A percentile compares a stretch with the other conserved stretches of the same genome.
Evolutionary conservation across 2,113 vertebrate species (phyloP).

Genomic region (Meleagris gallopavo): DNA sequence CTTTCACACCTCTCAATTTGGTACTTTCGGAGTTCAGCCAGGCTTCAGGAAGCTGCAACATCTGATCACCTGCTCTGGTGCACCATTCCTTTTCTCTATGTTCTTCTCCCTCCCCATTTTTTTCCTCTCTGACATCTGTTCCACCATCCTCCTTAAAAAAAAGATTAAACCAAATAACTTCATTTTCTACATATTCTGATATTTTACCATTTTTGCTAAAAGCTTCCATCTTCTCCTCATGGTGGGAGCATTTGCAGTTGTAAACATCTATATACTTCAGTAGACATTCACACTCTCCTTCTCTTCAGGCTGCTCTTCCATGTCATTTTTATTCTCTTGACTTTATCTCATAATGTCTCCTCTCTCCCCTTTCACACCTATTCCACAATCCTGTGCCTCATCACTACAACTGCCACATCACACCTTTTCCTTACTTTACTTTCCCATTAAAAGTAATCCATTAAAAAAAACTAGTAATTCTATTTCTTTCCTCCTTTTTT

Average conservation of each 20-base stretch:
- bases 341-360: not conserved
- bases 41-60: not conserved
- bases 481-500: too few relatives aligned
- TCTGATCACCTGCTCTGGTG: constrained; percentile 3
- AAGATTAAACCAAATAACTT: not conserved
- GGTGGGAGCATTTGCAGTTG: rapidly evolving
- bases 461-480: not conserved
- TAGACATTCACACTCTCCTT: not conserved
- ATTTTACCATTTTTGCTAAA: not conserved
- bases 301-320: not conserved
- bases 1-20: not conserved
- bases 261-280: not conserved
- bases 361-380: not conserved
- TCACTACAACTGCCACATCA: not conserved
- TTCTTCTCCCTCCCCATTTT: not conserved
- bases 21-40: not conserved
- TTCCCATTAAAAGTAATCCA: rapidly evolving
- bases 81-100: not conserved
- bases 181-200: not conserved
- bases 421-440: rapidly evolving
- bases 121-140: not conserved
- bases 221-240: not conserved
- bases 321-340: not conserved
- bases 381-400: not conserved
- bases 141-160: not conserved